phyloP scores from a whole-genome alignment of 1,140 invertebrate species.

The Agrilus planipennis region DNA sequence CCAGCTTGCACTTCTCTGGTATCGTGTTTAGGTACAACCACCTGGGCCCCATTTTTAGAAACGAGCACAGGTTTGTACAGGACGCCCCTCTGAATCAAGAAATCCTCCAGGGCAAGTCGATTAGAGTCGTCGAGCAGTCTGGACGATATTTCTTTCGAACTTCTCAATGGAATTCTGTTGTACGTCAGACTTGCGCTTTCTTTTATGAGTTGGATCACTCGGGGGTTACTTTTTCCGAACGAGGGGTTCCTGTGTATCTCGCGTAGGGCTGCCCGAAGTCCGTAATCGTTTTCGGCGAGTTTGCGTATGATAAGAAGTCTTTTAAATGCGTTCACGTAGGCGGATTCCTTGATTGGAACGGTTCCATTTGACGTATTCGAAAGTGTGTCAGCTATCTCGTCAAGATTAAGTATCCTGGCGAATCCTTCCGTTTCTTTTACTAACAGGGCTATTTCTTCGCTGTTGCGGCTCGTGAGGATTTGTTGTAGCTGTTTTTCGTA shows the following conservation, averaged over 20 bases:
- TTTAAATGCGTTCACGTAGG: slow-evolving; percentile 53
- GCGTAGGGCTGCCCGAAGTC: slow-evolving; percentile 43
- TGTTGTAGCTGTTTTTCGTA: slow-evolving; percentile 13
- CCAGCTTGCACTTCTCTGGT: slow-evolving; percentile 60
- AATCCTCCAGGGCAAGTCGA: slow-evolving; percentile 62
- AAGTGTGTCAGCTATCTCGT: slow-evolving; percentile 18
- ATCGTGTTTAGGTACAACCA: slow-evolving; percentile 62
- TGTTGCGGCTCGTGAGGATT: slow-evolving; percentile 34
- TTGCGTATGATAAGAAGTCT: slow-evolving; percentile 59
- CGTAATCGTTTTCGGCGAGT: slow-evolving; percentile 52
- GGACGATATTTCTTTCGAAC: slow-evolving; percentile 53
- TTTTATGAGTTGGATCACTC: slow-evolving; percentile 51
- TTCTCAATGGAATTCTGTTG: slow-evolving; percentile 33
- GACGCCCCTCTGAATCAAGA: slow-evolving; percentile 47
- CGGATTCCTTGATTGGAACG: too few species aligned
- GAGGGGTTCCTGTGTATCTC: slow-evolving; percentile 53
- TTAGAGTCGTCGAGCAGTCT: slow-evolving; percentile 52
- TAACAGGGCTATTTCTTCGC: slow-evolving; percentile 38
- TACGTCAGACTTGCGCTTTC: slow-evolving; percentile 56
- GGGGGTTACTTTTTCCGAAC: slow-evolving; percentile 50
- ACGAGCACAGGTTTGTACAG: slow-evolving; percentile 53
- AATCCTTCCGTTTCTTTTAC: slow-evolving; percentile 52
- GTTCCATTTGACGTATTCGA: slow-evolving; percentile 38
- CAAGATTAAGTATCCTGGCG: slow-evolving; percentile 50
- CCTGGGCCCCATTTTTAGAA: slow-evolving; percentile 62